Evolutionary conservation across 1,140 invertebrate genomes (phyloP).

Genomic region (Zaprionus ornatus): DNA sequence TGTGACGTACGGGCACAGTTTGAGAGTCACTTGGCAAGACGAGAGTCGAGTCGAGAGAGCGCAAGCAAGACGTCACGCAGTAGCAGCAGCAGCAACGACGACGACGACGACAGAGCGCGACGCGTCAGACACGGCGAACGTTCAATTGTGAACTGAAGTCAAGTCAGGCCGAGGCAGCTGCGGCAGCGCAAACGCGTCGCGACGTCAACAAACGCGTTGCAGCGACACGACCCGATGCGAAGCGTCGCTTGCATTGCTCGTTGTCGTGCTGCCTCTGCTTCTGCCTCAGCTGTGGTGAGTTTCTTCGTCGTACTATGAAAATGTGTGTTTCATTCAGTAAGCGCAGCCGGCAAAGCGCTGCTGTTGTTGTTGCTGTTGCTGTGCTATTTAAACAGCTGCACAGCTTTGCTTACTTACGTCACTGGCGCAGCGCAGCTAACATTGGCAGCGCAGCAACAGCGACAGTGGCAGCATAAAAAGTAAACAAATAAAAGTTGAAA

Average conservation of each 20-base stretch:
- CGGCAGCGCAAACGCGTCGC: constrained; percentile 12
- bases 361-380: constrained; percentile 10
- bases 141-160: constrained; percentile 58
- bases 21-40: constrained; percentile 11
- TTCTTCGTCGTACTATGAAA: constrained; percentile 33
- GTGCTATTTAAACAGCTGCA: constrained; percentile 51
- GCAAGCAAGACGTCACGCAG: constrained; percentile 31
- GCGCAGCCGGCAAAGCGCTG: constrained; percentile 42
- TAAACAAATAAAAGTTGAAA: constrained; percentile 11
- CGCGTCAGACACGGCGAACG: constrained; percentile 60
- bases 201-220: constrained; percentile 17
- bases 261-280: constrained; percentile 7
- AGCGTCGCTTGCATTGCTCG: constrained; percentile 22
- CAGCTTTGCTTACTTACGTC: constrained; percentile 47
- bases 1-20: constrained; percentile 58
- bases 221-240: constrained; percentile 29
- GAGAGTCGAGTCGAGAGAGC: not conserved
- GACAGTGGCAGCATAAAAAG: constrained; percentile 9
- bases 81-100: not conserved
- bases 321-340: constrained; percentile 49
- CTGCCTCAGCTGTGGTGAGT: constrained; percentile 41
- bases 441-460: not conserved
- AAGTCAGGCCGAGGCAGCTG: constrained; percentile 24
- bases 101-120: constrained; percentile 20
- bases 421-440: constrained; percentile 22